Base-by-base conservation (phyloP, 2,888 invertebrate species). In the Platycnemis pennipes region DNA sequence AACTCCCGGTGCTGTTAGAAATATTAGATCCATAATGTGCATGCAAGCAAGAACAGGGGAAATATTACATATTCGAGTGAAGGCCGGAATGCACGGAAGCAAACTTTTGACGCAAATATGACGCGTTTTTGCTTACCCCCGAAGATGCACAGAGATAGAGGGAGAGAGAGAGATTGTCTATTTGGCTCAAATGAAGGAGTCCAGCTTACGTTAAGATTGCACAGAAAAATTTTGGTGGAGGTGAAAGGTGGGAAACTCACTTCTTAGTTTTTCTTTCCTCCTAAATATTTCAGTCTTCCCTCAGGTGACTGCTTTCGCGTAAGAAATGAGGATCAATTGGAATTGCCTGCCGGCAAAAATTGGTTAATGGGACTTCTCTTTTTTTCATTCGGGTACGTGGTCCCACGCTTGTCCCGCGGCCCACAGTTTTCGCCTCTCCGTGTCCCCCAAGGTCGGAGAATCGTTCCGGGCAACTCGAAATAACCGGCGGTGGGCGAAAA, bases 41-140 rank as follows among this genome's bases (percentile, higher is more conserved):
- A 0, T 77, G 77, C 37, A 16, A 77, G 77, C 31, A 37, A 37
- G 37, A 77, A 77, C 37, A 26, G 11, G 77, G n/a, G 37, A 77
- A 16, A 77, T 37, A 77, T 37, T 77, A 77, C 31, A 77, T 77
- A 77, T 77, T 77, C 77, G 77, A 77, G 37, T 37, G 77, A 77
- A 77, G 77, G 37, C 77, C 31, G 13, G 37, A 16, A 77, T 37
- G 37, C 31, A 26, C 11, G 77, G 77, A 31, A 77, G 37, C 77
- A 77, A 77, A 77, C 77, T 77, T 77, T 37, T 37, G 77, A 37
- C 13, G 13, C 77, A 31, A 37, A 69, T 37, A 77, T 77, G 77
- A 31, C 77, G 77, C 77, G 31, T 37, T 77, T 5, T 16, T 13
- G 37, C 77, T 77, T 26, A 77, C 37, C 77, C 77, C 5, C 5